phyloP scores from a whole-genome alignment of 2,113 vertebrate genomes.

The Ploceus nigricollis region DNA sequence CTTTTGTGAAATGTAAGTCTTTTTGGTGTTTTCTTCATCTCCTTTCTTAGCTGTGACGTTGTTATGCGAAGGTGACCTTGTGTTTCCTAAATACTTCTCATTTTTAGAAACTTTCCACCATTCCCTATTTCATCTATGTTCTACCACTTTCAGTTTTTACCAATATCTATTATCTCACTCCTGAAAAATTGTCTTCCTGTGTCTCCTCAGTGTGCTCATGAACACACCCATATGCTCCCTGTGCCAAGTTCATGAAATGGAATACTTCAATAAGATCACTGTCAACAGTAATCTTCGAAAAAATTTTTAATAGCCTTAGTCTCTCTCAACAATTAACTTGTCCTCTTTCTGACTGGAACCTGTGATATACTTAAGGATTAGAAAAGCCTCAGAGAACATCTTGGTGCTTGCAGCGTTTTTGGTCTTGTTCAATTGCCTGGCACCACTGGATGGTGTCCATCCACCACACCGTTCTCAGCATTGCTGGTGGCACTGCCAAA shows the following conservation, averaged over 20 bases:
- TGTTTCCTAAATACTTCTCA: background rate
- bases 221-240: background rate
- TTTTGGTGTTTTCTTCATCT: background rate
- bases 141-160: background rate
- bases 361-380: background rate
- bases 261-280: conserved; percentile 11
- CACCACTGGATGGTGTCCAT: background rate
- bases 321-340: background rate
- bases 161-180: background rate
- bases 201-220: background rate
- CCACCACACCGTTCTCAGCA: rapidly evolving
- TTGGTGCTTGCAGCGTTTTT: background rate
- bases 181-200: background rate
- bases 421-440: background rate
- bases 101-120: background rate
- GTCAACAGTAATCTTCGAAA: background rate
- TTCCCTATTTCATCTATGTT: background rate
- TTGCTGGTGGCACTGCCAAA: background rate
- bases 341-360: background rate
- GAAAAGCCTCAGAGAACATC: background rate
- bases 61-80: background rate
- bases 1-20: background rate
- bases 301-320: background rate
- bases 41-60: background rate
- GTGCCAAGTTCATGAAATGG: background rate